Percentiles rank a stretch among this genome's conserved stretches.
Conservation (phyloP, 2,888 invertebrate genomes). For the Brachylomia viminalis region DNA sequence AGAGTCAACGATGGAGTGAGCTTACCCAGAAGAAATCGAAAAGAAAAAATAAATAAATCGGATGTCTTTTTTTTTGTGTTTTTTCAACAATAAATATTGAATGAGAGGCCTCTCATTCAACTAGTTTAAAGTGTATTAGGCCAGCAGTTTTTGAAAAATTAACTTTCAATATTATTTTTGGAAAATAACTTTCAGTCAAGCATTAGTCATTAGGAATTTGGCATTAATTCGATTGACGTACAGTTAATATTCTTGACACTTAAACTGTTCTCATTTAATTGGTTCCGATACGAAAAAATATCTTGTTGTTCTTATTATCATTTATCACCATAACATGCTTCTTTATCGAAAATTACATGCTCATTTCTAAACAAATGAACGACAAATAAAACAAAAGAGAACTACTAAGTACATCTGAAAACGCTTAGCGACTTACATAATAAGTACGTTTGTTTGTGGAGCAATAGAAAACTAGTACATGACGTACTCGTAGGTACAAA, state of each 20-base stretch:
- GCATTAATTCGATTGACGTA: not conserved
- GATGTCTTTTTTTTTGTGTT: no score
- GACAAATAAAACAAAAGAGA: conserved; percentile 35
- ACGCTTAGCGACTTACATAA: conserved; percentile 23
- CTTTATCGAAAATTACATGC: no score
- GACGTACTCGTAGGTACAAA: conserved; percentile 44
- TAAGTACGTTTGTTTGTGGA: conserved; percentile 40
- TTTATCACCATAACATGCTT: not conserved
- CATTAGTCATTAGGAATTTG: not conserved
- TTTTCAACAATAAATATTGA: not conserved
- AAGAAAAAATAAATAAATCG: no score
- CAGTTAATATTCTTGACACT: not conserved
- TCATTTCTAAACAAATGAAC: conserved; percentile 24
- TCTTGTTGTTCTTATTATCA: not conserved
- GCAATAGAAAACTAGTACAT: conserved; percentile 48
- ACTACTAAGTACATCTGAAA: conserved; percentile 36
- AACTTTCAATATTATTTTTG: no score
- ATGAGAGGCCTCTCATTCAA: not conserved
- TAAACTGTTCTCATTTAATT: not conserved
- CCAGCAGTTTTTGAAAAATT: no score
- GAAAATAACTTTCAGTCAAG: not conserved
- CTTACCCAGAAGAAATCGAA: no score
- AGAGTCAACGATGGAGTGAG: no score
- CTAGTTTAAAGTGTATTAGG: no score
- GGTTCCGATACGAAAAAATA: not conserved